A percentile compares a stretch with the other conserved stretches of the same genome.
phyloP scores from a whole-genome alignment of 92 coral and sea anemone species.

The Parazoanthus darwini region DNA sequence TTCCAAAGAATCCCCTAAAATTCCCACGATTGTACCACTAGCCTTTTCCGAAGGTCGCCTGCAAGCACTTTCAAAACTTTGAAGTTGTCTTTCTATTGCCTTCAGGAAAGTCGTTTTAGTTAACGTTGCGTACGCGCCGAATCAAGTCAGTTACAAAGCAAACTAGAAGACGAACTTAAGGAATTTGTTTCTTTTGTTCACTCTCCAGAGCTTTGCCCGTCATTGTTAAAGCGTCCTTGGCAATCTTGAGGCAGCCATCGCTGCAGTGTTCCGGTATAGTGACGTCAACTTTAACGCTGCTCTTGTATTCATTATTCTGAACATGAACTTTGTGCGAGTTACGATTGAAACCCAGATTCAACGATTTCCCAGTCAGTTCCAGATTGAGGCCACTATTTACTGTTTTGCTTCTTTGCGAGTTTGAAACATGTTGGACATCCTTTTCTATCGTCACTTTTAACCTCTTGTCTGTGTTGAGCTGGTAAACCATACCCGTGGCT shows the following conservation, averaged over 20 bases:
- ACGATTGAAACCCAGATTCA: slow-evolving; percentile 4
- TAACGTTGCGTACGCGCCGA: too few relatives aligned
- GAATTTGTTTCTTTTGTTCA: slow-evolving; percentile 2
- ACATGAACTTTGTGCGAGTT: slow-evolving; percentile 19
- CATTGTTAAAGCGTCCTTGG: not conserved
- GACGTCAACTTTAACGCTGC: not conserved
- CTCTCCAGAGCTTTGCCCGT: slow-evolving; percentile 5
- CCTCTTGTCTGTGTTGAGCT: slow-evolving; percentile 7
- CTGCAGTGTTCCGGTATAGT: slow-evolving; percentile 7
- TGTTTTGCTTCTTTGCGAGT: slow-evolving; percentile 10
- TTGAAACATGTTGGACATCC: not conserved
- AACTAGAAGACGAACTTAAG: not conserved
- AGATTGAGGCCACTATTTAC: slow-evolving; percentile 1
- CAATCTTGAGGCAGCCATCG: not conserved
- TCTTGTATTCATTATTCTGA: not conserved
- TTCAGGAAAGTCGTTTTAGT: too few relatives aligned
- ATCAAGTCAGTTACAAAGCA: too few relatives aligned
- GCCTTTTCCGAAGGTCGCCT: too few relatives aligned
- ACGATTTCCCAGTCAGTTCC: not conserved
- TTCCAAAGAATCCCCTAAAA: too few relatives aligned
- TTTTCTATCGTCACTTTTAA: slow-evolving; percentile 15
- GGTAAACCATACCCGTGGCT: slow-evolving; percentile 1
- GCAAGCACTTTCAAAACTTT: too few relatives aligned
- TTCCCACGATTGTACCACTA: too few relatives aligned
- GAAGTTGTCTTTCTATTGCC: too few relatives aligned